Evolutionary conservation across 2,888 invertebrate species (phyloP).

Genomic region (Agrochola lota): DNA sequence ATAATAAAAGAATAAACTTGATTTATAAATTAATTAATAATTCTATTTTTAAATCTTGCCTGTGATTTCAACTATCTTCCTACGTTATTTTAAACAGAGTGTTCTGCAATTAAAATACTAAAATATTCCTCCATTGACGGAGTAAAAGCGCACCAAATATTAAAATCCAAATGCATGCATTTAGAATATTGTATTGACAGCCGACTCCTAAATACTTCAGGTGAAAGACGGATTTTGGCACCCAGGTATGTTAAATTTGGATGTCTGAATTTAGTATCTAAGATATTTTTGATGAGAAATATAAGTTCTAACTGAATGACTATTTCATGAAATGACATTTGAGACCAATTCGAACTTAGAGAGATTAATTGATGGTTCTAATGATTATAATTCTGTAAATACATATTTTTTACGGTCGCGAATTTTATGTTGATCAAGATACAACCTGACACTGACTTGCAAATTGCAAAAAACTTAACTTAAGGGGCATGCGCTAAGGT

Average conservation of each 20-base stretch:
- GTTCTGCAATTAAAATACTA: background rate
- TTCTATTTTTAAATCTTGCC: background rate
- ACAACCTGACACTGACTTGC: too few relatives aligned
- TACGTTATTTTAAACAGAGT: background rate
- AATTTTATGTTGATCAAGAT: too few relatives aligned
- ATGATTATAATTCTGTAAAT: too few relatives aligned
- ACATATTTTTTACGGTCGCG: too few relatives aligned
- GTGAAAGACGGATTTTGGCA: constrained; percentile 22
- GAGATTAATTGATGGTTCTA: too few relatives aligned
- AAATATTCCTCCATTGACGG: background rate
- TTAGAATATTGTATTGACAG: background rate
- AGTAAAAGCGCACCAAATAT: constrained; percentile 9
- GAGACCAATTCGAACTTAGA: too few relatives aligned
- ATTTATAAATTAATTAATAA: background rate
- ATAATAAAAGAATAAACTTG: background rate
- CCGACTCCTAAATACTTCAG: constrained; percentile 16
- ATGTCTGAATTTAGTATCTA: constrained; percentile 19
- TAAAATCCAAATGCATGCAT: background rate
- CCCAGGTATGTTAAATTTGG: background rate
- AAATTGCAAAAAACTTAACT: too few relatives aligned
- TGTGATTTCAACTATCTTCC: background rate
- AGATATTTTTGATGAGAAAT: constrained; percentile 33
- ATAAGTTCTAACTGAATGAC: too few relatives aligned
- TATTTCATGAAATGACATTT: too few relatives aligned
- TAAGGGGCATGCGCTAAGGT: too few relatives aligned